phyloP scores from a whole-genome alignment of 2,888 invertebrate species.

The Plebejus melissa region DNA sequence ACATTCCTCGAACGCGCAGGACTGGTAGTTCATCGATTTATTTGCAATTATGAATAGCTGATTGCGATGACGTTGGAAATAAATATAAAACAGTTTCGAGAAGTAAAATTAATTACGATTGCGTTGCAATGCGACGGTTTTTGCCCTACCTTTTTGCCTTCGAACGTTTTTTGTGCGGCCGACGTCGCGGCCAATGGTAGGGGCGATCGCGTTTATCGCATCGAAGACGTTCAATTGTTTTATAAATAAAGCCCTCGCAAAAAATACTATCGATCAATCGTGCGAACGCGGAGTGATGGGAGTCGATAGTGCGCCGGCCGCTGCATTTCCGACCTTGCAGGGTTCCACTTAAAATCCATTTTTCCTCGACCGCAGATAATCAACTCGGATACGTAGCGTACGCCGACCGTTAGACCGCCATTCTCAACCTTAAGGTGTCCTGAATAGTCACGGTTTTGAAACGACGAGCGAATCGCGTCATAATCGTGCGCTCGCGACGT shows the following conservation, averaged over 20 bases:
- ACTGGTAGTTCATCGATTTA: slow-evolving; percentile 34
- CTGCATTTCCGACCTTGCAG: slow-evolving; percentile 43
- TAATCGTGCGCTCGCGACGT: slow-evolving; percentile 68
- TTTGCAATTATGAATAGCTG: slow-evolving; percentile 36
- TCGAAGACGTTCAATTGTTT: slow-evolving; percentile 74
- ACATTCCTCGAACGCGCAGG: slow-evolving; percentile 32
- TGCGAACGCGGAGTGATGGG: slow-evolving; percentile 73
- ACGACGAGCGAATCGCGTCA: slow-evolving; percentile 50
- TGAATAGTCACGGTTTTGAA: slow-evolving; percentile 43
- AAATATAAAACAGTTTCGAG: slow-evolving; percentile 40
- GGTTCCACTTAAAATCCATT: slow-evolving; percentile 43
- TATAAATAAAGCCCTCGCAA: slow-evolving; percentile 75
- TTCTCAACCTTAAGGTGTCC: slow-evolving; percentile 43
- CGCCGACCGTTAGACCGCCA: slow-evolving; percentile 37
- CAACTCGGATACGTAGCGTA: slow-evolving; percentile 42
- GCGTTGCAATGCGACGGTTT: slow-evolving; percentile 39
- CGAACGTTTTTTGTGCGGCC: slow-evolving; percentile 45
- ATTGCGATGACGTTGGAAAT: slow-evolving; percentile 34
- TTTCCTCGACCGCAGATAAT: slow-evolving; percentile 37
- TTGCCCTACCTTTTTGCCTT: slow-evolving; percentile 41
- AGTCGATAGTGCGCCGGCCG: slow-evolving; percentile 51
- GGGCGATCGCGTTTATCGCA: slow-evolving; percentile 66
- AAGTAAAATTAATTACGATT: slow-evolving; percentile 41
- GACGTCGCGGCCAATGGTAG: slow-evolving; percentile 57
- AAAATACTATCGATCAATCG: slow-evolving; percentile 79